Base-by-base conservation (phyloP, 2,888 invertebrate species). In the Agonopterix heracliana region DNA sequence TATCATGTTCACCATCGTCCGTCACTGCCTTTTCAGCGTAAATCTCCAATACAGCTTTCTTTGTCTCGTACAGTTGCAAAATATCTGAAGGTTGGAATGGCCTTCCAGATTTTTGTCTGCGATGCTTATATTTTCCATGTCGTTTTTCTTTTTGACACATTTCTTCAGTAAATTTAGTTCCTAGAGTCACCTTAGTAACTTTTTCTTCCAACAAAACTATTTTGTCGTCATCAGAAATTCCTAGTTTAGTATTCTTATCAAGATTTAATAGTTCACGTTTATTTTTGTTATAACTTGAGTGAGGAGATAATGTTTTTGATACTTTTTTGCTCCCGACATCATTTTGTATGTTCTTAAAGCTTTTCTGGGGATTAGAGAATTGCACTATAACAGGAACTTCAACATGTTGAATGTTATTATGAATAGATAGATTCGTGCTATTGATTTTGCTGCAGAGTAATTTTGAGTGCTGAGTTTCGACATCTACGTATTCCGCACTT, bases 41-140 rank as follows among this genome's bases (percentile, higher is more conserved):
- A 43, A 87, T 79, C 44, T 83, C 74, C 35, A 87, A 62, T 40
- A 86, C 86, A 0, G 85, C 86, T 51, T 75, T 85, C 43, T 87
- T 87, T 0, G 75, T 74, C 58, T 78, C 82, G 26, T 80, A 72
- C 9, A 75, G 73, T 50, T 87, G 85, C 45, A 86, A 58, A 13
- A 84, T 61, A 49, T 85, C 74, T 2, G 72, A 55, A 0, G 65
- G 57, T 12, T 54, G 55, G 2, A 51, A 13, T 17, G 36, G 5
- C 45, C 48, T 9, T 47, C 34, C 46, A 48, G 13, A 48, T 50
- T 41, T 48, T 44, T 45, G 7, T 14, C 49, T 41, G 12, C 26
- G 43, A 51, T 34, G 42, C 41, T 50, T 14, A 26, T 34, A 17
- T 35, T 49, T 53, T 47, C n/a, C 38, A 45, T 9, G 46, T 49